These are phyloP conservation scores for Drosophila burlai DNA, from an alignment of 1,140 invertebrate genomes.

Conservation along the genomic window DNA sequence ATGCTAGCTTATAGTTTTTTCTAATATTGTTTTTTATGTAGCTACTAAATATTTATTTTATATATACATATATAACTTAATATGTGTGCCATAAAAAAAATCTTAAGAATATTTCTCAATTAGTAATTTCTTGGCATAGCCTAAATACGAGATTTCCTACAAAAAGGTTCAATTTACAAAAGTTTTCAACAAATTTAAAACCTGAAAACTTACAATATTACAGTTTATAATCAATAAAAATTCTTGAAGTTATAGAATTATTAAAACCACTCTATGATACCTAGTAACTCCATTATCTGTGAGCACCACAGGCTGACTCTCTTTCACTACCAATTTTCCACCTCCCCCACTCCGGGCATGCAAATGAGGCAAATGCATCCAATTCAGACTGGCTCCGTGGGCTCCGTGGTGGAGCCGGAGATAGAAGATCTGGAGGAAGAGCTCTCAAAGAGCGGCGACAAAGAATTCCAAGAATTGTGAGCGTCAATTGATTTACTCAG, in stretches of 20 bases:
- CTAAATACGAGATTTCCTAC: not conserved
- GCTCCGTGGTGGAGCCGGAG: slow-evolving; percentile 13
- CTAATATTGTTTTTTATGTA: no score
- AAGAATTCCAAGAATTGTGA: slow-evolving; percentile 79
- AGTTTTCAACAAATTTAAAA: not conserved
- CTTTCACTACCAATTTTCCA: slow-evolving; percentile 2
- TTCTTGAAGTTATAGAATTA: no score
- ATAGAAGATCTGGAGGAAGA: slow-evolving; percentile 33
- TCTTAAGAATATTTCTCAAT: not conserved
- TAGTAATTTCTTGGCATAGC: not conserved
- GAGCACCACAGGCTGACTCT: slow-evolving; percentile 1
- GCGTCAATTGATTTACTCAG: slow-evolving; percentile 84
- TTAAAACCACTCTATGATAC: not conserved
- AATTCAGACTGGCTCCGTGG: slow-evolving; percentile 18
- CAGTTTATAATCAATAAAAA: not conserved
- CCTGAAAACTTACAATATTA: not conserved
- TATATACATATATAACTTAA: no score
- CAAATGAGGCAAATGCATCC: slow-evolving; percentile 42
- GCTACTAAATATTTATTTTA: no score
- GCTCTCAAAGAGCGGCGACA: slow-evolving; percentile 40
- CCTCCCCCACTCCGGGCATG: slow-evolving; percentile 11
- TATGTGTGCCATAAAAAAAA: no score
- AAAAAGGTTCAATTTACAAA: not conserved
- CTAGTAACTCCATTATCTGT: not conserved
- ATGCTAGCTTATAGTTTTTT: no score